Conservation (phyloP, 2,888 invertebrate species). For the Antheraea assamensis region DNA sequence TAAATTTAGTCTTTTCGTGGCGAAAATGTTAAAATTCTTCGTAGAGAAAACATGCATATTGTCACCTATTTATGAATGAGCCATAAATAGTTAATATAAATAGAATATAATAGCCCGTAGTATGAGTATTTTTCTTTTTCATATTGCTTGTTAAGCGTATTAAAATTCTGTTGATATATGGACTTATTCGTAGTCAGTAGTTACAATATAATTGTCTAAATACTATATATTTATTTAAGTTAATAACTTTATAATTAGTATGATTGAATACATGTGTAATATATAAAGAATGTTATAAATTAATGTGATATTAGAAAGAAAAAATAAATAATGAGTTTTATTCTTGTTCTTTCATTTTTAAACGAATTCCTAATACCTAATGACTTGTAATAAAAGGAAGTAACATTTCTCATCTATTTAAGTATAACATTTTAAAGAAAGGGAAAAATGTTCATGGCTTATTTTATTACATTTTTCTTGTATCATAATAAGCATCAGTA, state of each 20-base stretch:
- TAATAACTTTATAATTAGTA: background rate
- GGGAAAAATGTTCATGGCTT: too few species aligned
- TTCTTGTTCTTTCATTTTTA: background rate
- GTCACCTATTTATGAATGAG: background rate
- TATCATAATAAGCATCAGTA: too few species aligned
- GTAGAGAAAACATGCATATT: background rate
- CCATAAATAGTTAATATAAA: background rate
- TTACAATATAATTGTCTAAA: background rate
- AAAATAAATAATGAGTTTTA: slow-evolving; percentile 5
- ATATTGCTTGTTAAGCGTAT: background rate
- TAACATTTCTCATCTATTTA: too few species aligned
- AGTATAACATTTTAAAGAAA: too few species aligned
- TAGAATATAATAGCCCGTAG: too few species aligned
- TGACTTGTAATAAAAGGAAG: too few species aligned
- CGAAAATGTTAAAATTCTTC: background rate
- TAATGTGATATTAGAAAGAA: slow-evolving; percentile 10
- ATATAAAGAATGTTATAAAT: slow-evolving; percentile 27
- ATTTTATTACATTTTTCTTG: too few species aligned
- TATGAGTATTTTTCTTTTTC: too few species aligned
- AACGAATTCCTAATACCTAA: background rate
- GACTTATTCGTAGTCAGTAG: background rate
- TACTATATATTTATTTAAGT: background rate
- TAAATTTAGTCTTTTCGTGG: background rate
- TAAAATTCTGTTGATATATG: background rate
- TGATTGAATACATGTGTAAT: background rate